A percentile compares a stretch with the other conserved stretches of the same genome.
phyloP scores from a whole-genome alignment of 2,113 vertebrate genomes.

The Nerophis ophidion region DNA sequence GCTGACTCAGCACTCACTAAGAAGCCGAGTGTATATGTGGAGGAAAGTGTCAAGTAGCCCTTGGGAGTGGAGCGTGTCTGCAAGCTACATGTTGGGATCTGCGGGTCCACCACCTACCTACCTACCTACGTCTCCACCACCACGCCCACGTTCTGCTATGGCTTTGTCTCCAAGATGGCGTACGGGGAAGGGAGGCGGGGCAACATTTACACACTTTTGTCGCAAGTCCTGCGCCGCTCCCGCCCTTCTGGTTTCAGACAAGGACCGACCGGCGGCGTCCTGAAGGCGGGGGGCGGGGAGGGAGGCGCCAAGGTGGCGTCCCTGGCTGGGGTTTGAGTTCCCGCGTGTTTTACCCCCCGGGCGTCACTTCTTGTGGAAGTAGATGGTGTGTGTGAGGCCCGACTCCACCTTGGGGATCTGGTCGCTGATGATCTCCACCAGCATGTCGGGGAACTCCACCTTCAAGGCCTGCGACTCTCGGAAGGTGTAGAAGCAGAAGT shows the following conservation, averaged over 20 bases:
- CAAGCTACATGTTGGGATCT: no score
- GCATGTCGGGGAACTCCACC: slow-evolving; percentile 98
- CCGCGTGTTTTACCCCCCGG: slow-evolving; percentile 18
- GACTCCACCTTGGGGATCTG: slow-evolving; percentile 99
- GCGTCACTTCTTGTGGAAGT: slow-evolving; percentile 98
- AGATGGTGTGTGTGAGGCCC: slow-evolving; percentile 92
- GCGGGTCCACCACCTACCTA: no score
- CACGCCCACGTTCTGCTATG: slow-evolving; percentile 79
- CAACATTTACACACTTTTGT: slow-evolving; percentile 36
- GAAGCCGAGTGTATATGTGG: no score
- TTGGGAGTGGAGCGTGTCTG: no score
- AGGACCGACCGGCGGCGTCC: no score
- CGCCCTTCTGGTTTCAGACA: slow-evolving; percentile 1
- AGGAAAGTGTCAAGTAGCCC: no score
- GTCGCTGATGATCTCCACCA: slow-evolving; percentile 99
- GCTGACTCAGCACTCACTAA: no score
- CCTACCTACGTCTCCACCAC: no score
- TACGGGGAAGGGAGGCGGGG: slow-evolving; percentile 33
- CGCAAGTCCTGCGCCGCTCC: no score
- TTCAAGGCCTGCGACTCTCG: slow-evolving; percentile 97
- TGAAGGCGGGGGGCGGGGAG: no score
- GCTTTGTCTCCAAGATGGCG: slow-evolving; percentile 93
- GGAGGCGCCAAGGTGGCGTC: not conserved
- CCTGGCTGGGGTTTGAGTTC: slow-evolving; percentile 12
- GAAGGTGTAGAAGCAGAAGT: slow-evolving; percentile 99